Evolutionary conservation across 2,113 vertebrate genomes (phyloP).

Genomic region (Crotalus helleri): DNA sequence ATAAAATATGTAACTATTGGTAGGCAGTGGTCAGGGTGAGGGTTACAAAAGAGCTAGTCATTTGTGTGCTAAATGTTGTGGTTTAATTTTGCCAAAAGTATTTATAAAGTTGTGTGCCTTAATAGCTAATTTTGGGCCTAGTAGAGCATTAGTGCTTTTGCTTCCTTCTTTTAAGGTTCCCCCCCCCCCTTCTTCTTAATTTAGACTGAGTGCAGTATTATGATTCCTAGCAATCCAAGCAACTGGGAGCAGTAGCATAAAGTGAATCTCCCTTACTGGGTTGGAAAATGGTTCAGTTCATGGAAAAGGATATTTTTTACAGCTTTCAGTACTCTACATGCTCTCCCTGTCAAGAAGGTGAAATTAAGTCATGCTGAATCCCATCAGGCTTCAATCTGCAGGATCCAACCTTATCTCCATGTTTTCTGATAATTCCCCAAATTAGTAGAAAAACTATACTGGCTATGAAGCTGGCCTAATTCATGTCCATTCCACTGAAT

Average conservation of each 20-base stretch:
- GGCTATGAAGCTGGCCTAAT: neutral
- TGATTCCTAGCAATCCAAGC: neutral
- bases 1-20: neutral
- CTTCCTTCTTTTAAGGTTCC: neutral
- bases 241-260: neutral
- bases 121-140: neutral
- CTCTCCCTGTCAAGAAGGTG: neutral
- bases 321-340: neutral
- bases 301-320: neutral
- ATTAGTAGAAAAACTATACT: neutral
- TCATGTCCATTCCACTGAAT: neutral
- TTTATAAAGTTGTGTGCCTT: neutral
- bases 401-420: neutral
- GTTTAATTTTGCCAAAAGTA: neutral
- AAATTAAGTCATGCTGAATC: neutral
- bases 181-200: neutral
- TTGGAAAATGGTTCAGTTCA: neutral
- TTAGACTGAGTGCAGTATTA: neutral
- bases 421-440: neutral
- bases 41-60: neutral
- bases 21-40: neutral
- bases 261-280: neutral
- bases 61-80: conserved; percentile 12
- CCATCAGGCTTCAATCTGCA: neutral
- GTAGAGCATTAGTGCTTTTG: neutral